Base-by-base conservation (phyloP, 2,888 invertebrate genomes). In the Pecten maximus region DNA sequence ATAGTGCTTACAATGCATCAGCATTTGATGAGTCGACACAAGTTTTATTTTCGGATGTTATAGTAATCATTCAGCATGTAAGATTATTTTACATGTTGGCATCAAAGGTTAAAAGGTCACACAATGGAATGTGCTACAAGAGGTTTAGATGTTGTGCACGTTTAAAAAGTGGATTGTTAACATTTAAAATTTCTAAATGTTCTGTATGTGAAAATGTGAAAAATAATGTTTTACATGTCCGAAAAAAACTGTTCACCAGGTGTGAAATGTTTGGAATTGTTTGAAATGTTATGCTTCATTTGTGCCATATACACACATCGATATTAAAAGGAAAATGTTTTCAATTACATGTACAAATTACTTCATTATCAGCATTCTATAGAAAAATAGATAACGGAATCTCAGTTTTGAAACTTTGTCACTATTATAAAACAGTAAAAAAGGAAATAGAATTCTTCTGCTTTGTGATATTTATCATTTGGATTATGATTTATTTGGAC, bases 251-350 rank as follows among this genome's bases (percentile, higher is more conserved):
- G 8, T 74, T 74, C 60, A 28, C 28, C 28, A 74, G 60, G 28
- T 28, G 74, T 74, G 28, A 35, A 74, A 28, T 15, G 12, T 28
- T 15, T 60, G 54, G 40, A n/a, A 1, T 40, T 90, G 88, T 90
- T 90, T 40, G 40, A 54, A 50, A 89, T 89, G 39, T 54, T 54
- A 88, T 88, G 28, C 28, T 89, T 90, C 88, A 88, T 54, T 87
- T 88, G 86, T 60, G 44, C 88, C 39, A 88, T 48, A 44, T 28
- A 40, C 74, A 88, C 86, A 87, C 44, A 86, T 40, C 2, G 35
- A 74, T 35, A 74, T 74, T 74, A 74, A 10, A 35, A 35, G 12
- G 23, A 28, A 28, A 35, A 12, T 8, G 6, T 74, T 28, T 8
- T 10, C 44, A 44, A 44, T 44, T 10, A 12, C 74, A 74, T 8